Evolutionary conservation across 2,113 vertebrate species (phyloP), one percentile per base, ranked within the genome.

Genomic region (Semnornis frantzii): DNA sequence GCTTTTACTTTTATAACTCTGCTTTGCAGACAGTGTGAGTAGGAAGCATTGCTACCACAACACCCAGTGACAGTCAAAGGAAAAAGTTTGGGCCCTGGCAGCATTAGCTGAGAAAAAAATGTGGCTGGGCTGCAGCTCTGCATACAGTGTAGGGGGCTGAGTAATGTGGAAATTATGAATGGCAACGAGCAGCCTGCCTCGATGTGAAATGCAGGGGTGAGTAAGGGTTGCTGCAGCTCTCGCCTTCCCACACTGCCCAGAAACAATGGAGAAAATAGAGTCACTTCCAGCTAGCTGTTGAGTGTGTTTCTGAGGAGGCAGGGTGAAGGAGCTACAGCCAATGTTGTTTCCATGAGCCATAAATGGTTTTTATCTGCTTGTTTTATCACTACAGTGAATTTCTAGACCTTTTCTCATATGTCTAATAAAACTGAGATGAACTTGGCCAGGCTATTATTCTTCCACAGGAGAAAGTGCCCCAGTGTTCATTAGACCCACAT

Each of bases 111-210:
- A 77, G 30, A 58, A 62, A 63, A 39, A 24, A 72, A 3, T 46
- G 62, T 54, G 54, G 58, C 64, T 74, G 54, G n/a, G 37, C 68
- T 63, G 73, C 66, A 68, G 42, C 19, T 31, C 48, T 4, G 5
- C 28, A 30, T 8, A 7, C 58, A n/a, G 59, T 3, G 1, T 1
- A 0, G 28, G 9, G 15, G 37, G 2, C 8, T 42, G 39, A 54
- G 27, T 3, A 21, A 20, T 19, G 44, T 1, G 15, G 50, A 68
- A 70, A n/a, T 15, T 20, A 31, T 28, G 63, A 74, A 71, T 10
- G 77, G 63, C 75, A 83, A 4, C 0, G 3, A 58, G 82, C 70
- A 70, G 65, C 80, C 80, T 74, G 31, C 46, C 27, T 60, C 7
- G 33, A 12, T 27, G 13, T 31, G 70, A 63, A 71, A 68, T 44